Evolutionary conservation across 2,888 invertebrate species (phyloP).

Genomic region (Gisinianus flammeolus): DNA sequence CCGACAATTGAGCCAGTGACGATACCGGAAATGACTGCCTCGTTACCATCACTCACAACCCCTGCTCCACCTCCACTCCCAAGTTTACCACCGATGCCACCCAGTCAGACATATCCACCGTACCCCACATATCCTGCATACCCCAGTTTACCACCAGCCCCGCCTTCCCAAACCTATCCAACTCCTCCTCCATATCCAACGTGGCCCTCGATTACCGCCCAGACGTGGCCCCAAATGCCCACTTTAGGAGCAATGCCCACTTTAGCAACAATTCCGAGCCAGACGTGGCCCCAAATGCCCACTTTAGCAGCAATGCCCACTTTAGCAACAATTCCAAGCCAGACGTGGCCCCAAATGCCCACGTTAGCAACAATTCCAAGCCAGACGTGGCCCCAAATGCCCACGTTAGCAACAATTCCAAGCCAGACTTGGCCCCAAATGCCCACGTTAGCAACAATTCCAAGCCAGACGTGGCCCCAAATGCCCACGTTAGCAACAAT

Average conservation of each 20-base stretch:
- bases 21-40: background rate
- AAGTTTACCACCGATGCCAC: background rate
- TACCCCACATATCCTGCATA: slow-evolving; percentile 1
- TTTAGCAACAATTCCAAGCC: background rate
- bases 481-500: background rate
- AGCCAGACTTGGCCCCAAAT: background rate
- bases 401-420: background rate
- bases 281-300: background rate
- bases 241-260: background rate
- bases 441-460: background rate
- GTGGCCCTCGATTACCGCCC: too few relatives aligned
- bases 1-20: slow-evolving; percentile 8
- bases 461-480: background rate
- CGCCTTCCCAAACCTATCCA: background rate
- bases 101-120: background rate
- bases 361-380: background rate
- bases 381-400: background rate
- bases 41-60: background rate
- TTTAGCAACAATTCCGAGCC: background rate
- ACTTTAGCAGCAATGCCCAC: slow-evolving; percentile 11
- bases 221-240: too few relatives aligned
- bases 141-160: background rate
- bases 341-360: background rate
- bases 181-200: background rate
- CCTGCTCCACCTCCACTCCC: background rate